A percentile compares a stretch with the other conserved stretches of the same genome.
These are phyloP conservation scores for Fundulus diaphanus DNA, from an alignment of 2,797 vertebrate genomes.

Conservation along the genomic window DNA sequence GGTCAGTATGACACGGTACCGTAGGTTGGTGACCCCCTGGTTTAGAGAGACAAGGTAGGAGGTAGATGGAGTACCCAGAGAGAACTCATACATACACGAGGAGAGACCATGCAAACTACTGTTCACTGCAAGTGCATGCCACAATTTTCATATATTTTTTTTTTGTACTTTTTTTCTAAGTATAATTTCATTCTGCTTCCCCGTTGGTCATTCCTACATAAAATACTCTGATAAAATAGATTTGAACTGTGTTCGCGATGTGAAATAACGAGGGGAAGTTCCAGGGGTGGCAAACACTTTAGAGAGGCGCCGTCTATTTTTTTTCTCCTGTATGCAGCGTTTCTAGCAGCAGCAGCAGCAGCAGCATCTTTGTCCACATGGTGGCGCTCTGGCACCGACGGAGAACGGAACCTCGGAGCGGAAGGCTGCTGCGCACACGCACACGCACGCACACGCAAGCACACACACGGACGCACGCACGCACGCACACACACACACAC, in stretches of 20 bases:
- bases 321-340: too few species aligned
- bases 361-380: constrained; percentile 38
- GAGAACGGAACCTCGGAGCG: constrained; percentile 59
- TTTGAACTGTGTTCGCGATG: neutral
- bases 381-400: constrained; percentile 61
- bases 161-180: neutral
- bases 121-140: neutral
- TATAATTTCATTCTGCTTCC: neutral
- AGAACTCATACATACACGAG: neutral
- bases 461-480: neutral
- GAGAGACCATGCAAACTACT: neutral
- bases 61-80: neutral
- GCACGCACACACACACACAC: neutral
- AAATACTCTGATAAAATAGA: neutral
- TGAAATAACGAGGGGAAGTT: neutral
- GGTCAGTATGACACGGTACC: too few species aligned
- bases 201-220: neutral
- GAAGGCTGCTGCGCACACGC: neutral
- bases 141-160: neutral
- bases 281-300: neutral
- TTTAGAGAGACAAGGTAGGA: neutral
- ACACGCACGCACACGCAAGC: too few species aligned
- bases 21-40: too few species aligned
- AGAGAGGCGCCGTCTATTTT: neutral
- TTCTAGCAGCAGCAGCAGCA: too few species aligned